Evolutionary conservation across 2,888 invertebrate genomes (phyloP), one percentile per base, ranked within the genome.

Genomic region (Glyphotaelius pellucidus): DNA sequence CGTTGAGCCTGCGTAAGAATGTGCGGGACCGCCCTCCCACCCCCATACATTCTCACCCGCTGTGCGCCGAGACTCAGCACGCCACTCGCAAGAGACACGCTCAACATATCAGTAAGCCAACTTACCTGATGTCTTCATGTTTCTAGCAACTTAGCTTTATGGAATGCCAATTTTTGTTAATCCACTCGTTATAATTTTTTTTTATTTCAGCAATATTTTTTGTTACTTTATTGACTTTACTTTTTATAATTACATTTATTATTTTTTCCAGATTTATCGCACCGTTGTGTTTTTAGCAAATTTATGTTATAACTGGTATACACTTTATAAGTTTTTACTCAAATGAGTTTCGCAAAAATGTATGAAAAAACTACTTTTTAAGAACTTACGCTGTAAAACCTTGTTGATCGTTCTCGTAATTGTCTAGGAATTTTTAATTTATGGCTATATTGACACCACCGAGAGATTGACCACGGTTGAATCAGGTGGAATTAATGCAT

Each of bases 51-150:
- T 11, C 86, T 2, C 88, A 32, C 80, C 25, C 35, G 35, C 88
- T n/a, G 38, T 47, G 31, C 9, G 31, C 52, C 2, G 30, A 52
- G 47, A 19, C 30, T 7, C 87, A 31, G 32, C 42, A 86, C 84
- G 79, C 52, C 30, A 32, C 67, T 30, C 90, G 87, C 67, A 93
- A 90, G 91, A 92, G 90, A 87, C 90, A 83, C 11, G 80, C 84
- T 85, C 90, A 88, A 52, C 88, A 93, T 87, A 91, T 92, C 90
- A 92, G 93, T 93, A 93, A 93, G 93, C 91, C 86, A 91, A 31
- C 87, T 81, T 85, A 85, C 80, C 81, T 91, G 88, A 79, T 35
- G 88, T 79, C 79, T 89, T 52, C 88, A 88, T 88, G 88, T 90
- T 81, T 67, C 25, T 90, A 90, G 90, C 25, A 15, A 84, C 35